phyloP scores from a whole-genome alignment of 1,140 invertebrate genomes.

The Anastrepha obliqua region DNA sequence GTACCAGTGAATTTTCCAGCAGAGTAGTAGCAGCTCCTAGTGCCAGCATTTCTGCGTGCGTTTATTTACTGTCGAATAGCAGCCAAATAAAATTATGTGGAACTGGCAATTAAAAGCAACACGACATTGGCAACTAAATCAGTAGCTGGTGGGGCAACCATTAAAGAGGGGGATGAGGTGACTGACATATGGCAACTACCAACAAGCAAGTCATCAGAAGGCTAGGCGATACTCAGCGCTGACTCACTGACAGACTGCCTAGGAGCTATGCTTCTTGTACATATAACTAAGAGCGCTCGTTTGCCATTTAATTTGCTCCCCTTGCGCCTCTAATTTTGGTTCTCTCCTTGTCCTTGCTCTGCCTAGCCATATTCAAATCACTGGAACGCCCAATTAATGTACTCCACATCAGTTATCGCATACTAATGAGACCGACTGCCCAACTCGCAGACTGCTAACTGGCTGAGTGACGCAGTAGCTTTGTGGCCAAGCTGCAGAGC shows the following conservation, averaged over 20 bases:
- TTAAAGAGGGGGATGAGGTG: not conserved
- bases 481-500: not conserved
- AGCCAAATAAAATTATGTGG: constrained; percentile 19
- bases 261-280: not conserved
- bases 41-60: not conserved
- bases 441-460: not conserved
- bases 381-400: constrained; percentile 73
- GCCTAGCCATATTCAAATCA: constrained; percentile 68
- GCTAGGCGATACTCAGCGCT: not conserved
- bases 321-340: not conserved
- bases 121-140: constrained; percentile 48
- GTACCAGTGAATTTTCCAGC: not conserved
- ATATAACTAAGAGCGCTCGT: not conserved
- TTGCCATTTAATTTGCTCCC: not conserved
- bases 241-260: too few species aligned
- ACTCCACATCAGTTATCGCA: constrained; percentile 69
- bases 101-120: constrained; percentile 67
- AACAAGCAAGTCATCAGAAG: not conserved
- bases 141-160: constrained; percentile 26
- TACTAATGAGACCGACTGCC: constrained; percentile 66
- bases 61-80: not conserved
- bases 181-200: not conserved
- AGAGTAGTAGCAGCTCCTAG: not conserved
- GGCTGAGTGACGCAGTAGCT: not conserved
- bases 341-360: constrained; percentile 6